phyloP scores from a whole-genome alignment of 2,797 vertebrate species.

The Neopelma chrysocephalum region DNA sequence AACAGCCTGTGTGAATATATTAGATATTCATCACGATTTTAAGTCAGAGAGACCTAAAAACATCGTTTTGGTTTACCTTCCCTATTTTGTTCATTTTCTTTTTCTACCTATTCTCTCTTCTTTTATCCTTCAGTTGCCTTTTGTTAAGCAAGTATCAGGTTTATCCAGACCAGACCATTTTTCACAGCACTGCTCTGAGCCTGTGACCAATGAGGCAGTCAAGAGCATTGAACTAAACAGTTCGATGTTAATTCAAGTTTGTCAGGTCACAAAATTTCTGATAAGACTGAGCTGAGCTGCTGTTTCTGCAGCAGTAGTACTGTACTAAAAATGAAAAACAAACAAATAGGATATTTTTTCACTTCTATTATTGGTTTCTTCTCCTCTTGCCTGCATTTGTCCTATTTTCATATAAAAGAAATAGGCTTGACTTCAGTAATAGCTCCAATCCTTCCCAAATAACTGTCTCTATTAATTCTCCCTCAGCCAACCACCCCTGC shows the following conservation, averaged over 20 bases:
- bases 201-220: not conserved
- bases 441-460: not conserved
- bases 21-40: not conserved
- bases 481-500: not conserved
- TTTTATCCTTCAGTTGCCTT: not conserved
- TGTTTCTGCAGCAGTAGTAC: not conserved
- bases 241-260: not conserved
- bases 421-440: not conserved
- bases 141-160: not conserved
- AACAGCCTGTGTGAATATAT: not conserved
- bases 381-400: not conserved
- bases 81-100: not conserved
- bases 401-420: not conserved
- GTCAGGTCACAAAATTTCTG: not conserved
- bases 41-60: not conserved
- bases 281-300: not conserved
- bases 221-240: not conserved
- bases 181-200: not conserved
- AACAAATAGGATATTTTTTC: not conserved
- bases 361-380: not conserved
- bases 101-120: not conserved
- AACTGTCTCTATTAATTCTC: not conserved
- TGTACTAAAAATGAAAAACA: not conserved
- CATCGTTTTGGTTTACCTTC: not conserved
- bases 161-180: not conserved